A percentile compares a stretch with the other conserved stretches of the same genome.
Conservation (phyloP, 2,888 invertebrate species). For the Galeopsomyia nigrocyanea region DNA sequence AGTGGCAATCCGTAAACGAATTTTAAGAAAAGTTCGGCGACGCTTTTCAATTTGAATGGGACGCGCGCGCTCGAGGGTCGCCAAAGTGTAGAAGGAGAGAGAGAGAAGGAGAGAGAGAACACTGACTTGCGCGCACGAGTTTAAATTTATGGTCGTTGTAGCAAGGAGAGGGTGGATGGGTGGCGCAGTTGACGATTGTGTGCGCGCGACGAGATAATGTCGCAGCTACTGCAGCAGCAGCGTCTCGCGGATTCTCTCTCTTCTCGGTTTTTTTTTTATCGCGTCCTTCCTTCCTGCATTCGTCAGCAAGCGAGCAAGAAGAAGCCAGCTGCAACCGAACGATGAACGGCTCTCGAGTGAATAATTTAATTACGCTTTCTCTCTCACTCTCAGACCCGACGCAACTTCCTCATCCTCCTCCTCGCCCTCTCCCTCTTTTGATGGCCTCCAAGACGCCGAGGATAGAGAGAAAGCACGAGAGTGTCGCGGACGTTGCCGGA, state of each 20-base stretch:
- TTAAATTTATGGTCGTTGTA: slow-evolving; percentile 42
- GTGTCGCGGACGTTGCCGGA: slow-evolving; percentile 38
- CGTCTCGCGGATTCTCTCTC: slow-evolving; percentile 40
- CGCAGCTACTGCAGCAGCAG: slow-evolving; percentile 31
- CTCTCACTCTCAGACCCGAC: not conserved
- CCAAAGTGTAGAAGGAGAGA: slow-evolving; percentile 4
- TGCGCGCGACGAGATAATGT: slow-evolving; percentile 35
- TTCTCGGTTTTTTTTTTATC: slow-evolving; percentile 45
- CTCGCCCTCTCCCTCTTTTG: slow-evolving; percentile 24
- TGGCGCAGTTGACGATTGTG: slow-evolving; percentile 41
- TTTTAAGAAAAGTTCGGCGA: slow-evolving; percentile 45
- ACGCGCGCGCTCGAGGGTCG: slow-evolving; percentile 23
- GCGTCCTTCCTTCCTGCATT: slow-evolving; percentile 49
- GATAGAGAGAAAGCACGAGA: slow-evolving; percentile 25
- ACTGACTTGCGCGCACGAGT: too few species aligned
- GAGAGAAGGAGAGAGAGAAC: not conserved
- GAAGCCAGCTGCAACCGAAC: slow-evolving; percentile 33
- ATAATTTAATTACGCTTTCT: slow-evolving; percentile 44
- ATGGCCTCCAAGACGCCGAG: slow-evolving; percentile 31
- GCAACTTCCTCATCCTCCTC: not conserved
- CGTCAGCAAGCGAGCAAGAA: slow-evolving; percentile 44
- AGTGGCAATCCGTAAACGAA: slow-evolving; percentile 47
- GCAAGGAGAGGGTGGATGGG: too few species aligned
- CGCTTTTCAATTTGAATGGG: slow-evolving; percentile 46
- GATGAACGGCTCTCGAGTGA: slow-evolving; percentile 39